These are phyloP conservation scores for Clarias pachynema DNA, from an alignment of 2,797 vertebrate genomes.

Conservation along the genomic window DNA sequence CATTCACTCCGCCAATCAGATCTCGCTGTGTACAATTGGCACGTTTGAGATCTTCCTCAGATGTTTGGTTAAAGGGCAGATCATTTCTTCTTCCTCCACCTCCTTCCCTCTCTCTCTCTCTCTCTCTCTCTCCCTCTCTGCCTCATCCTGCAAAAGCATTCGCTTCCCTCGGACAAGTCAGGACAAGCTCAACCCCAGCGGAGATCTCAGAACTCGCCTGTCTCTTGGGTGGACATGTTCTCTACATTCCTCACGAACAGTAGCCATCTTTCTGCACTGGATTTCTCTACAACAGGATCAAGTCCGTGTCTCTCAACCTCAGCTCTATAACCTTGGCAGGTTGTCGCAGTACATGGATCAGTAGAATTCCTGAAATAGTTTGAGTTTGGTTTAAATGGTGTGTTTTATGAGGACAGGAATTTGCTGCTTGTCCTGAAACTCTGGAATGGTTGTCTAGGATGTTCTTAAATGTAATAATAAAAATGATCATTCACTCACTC, in stretches of 20 bases:
- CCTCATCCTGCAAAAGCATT: neutral
- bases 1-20: slow-evolving; percentile 28
- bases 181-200: slow-evolving; percentile 8
- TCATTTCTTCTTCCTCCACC: neutral
- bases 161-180: slow-evolving; percentile 31
- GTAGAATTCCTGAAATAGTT: slow-evolving; percentile 17
- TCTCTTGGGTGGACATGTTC: neutral
- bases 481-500: no score
- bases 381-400: neutral
- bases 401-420: neutral
- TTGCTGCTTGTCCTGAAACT: neutral
- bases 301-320: neutral
- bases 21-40: neutral
- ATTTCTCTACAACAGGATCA: neutral
- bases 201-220: neutral
- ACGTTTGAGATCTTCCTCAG: neutral
- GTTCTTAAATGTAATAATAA: neutral
- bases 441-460: neutral
- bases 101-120: neutral
- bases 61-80: neutral
- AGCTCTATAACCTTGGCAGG: neutral
- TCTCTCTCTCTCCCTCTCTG: neutral
- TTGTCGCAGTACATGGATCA: neutral
- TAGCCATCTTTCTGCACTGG: neutral
- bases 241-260: neutral